A percentile compares a stretch with the other conserved stretches of the same genome.
Conservation (phyloP, 2,797 vertebrate species). For the Siniperca undulata region DNA sequence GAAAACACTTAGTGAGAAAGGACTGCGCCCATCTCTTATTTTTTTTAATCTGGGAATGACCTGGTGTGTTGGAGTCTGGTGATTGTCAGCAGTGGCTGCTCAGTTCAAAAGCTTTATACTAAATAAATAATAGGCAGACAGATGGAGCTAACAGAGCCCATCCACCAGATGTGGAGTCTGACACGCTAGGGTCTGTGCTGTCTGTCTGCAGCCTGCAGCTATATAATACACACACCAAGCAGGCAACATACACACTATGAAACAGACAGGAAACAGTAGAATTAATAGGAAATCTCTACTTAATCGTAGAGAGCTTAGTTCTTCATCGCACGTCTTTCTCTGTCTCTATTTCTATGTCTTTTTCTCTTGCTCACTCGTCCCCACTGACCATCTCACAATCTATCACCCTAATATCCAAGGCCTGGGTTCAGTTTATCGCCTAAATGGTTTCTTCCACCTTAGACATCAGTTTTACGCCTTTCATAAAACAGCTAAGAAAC, state of each 20-base stretch:
- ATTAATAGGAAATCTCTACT: slow-evolving; percentile 25
- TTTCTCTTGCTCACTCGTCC: slow-evolving; percentile 9
- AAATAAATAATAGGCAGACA: slow-evolving; percentile 72
- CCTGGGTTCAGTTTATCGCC: slow-evolving; percentile 44
- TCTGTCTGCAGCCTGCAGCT: slow-evolving; percentile 61
- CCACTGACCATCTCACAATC: slow-evolving; percentile 32
- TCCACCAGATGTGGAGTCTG: slow-evolving; percentile 72
- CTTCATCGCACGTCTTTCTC: slow-evolving; percentile 26
- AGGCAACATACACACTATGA: slow-evolving; percentile 3
- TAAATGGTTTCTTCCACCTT: slow-evolving; percentile 44
- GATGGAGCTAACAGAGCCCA: slow-evolving; percentile 58
- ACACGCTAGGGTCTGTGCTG: slow-evolving; percentile 65
- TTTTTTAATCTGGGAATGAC: slow-evolving; percentile 32
- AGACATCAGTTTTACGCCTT: slow-evolving; percentile 43
- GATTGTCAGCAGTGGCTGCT: slow-evolving; percentile 77
- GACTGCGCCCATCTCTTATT: slow-evolving; percentile 25
- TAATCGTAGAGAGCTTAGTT: slow-evolving; percentile 31
- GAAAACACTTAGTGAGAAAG: slow-evolving; percentile 43
- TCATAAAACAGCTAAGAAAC: slow-evolving; percentile 38
- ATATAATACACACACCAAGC: slow-evolving; percentile 27
- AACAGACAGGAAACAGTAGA: slow-evolving; percentile 17
- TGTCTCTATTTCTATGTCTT: neutral
- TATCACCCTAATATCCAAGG: slow-evolving; percentile 10
- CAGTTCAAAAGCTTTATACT: slow-evolving; percentile 73
- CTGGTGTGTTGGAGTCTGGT: slow-evolving; percentile 66